Evolutionary conservation across 2,113 vertebrate genomes (phyloP).

Genomic region (Pterocles burchelli): DNA sequence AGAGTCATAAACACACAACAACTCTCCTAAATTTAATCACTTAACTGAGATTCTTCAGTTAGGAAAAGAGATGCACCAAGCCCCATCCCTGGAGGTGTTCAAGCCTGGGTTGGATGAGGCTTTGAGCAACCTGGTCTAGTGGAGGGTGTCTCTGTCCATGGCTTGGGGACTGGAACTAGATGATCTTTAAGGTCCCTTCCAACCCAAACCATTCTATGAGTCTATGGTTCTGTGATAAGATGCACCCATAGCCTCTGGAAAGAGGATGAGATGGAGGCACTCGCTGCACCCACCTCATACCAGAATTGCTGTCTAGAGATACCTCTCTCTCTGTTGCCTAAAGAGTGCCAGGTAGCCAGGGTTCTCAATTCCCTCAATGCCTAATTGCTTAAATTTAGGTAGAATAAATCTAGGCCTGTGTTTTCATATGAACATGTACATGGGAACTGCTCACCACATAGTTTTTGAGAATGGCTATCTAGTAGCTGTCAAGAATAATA

Average conservation of each 20-base stretch:
- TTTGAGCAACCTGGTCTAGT: no score
- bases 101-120: no score
- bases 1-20: neutral
- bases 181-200: no score
- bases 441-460: neutral
- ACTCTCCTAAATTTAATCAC: neutral
- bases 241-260: neutral
- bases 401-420: neutral
- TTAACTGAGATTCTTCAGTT: neutral
- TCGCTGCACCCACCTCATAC: fast-evolving
- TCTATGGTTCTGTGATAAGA: no score
- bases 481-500: neutral
- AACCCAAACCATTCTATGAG: no score
- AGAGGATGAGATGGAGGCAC: neutral
- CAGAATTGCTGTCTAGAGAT: neutral
- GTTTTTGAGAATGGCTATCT: neutral
- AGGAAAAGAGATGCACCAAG: neutral
- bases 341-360: neutral
- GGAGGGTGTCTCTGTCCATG: no score
- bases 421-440: neutral
- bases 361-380: neutral
- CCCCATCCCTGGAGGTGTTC: no score
- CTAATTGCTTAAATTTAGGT: neutral
- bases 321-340: neutral
- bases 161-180: no score